phyloP scores from a whole-genome alignment of 2,797 vertebrate genomes.

The Cheirogaleus major region DNA sequence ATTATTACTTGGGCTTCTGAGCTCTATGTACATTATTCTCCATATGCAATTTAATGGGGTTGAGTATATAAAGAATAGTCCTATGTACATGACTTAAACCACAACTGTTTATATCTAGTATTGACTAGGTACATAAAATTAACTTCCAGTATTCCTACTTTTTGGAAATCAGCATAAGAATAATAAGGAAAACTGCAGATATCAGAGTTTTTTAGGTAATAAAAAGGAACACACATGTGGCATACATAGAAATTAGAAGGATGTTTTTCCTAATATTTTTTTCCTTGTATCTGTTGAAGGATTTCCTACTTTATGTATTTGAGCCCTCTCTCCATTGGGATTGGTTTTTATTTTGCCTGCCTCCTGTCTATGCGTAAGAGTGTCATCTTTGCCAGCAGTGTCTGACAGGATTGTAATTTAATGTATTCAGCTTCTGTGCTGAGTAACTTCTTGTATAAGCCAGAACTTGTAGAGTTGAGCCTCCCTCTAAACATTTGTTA shows the following conservation, averaged over 20 bases:
- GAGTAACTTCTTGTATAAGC: background rate
- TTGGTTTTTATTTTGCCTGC: background rate
- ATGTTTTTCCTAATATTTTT: background rate
- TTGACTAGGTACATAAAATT: background rate
- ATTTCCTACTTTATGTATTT: background rate
- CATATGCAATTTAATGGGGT: background rate
- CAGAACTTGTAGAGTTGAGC: background rate
- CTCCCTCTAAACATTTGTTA: background rate
- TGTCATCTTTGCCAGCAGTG: background rate
- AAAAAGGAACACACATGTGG: background rate
- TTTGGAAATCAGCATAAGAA: background rate
- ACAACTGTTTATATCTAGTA: background rate
- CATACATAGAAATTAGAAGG: background rate
- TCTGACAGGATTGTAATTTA: background rate
- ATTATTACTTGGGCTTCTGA: background rate
- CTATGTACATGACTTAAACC: background rate
- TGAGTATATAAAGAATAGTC: background rate
- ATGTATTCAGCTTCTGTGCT: background rate
- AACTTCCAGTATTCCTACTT: background rate
- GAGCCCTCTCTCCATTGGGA: background rate
- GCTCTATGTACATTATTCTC: background rate
- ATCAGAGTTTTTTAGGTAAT: background rate
- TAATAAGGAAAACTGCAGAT: background rate
- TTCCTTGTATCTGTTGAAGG: background rate
- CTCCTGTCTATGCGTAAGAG: background rate